A percentile compares a stretch with the other conserved stretches of the same genome.
Conservation (phyloP, 2,797 vertebrate species). For the Hyperoplus lanceolatus region DNA sequence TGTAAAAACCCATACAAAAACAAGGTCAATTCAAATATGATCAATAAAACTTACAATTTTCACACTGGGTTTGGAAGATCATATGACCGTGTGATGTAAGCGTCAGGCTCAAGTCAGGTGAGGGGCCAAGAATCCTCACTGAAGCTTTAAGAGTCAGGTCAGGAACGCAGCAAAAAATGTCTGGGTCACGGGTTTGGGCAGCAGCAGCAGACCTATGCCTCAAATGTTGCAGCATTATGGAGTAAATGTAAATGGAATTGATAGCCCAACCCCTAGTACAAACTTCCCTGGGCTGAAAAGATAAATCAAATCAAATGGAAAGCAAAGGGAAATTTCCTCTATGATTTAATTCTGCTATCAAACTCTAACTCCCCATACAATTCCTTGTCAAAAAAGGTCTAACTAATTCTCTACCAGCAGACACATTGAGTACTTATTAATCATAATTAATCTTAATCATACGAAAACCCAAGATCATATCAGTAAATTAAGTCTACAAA, state of each 20-base stretch:
- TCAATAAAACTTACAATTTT: constrained; percentile 14
- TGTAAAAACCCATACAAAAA: not conserved
- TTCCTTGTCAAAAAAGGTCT: not conserved
- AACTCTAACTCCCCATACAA: not conserved
- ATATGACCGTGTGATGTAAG: constrained; percentile 62
- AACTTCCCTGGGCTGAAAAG: not conserved
- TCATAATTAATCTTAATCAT: not conserved
- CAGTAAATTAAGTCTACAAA: not conserved
- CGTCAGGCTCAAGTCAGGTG: constrained; percentile 48
- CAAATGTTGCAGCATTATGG: constrained; percentile 1
- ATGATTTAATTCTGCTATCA: not conserved
- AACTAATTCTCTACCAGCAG: not conserved
- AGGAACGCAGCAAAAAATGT: constrained; percentile 2
- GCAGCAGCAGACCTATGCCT: not conserved
- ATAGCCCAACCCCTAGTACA: not conserved
- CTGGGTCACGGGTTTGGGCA: not conserved
- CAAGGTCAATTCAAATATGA: constrained; percentile 4
- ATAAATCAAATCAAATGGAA: not conserved
- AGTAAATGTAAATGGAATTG: not conserved
- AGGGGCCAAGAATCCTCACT: constrained; percentile 21
- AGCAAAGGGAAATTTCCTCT: not conserved
- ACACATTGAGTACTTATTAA: not conserved
- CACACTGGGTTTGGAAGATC: constrained; percentile 29
- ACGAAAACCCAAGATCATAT: not conserved
- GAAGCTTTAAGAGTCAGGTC: constrained; percentile 41